These are phyloP conservation scores for Antigone vipio DNA, from an alignment of 2,113 vertebrate genomes.

Conservation along the genomic window DNA sequence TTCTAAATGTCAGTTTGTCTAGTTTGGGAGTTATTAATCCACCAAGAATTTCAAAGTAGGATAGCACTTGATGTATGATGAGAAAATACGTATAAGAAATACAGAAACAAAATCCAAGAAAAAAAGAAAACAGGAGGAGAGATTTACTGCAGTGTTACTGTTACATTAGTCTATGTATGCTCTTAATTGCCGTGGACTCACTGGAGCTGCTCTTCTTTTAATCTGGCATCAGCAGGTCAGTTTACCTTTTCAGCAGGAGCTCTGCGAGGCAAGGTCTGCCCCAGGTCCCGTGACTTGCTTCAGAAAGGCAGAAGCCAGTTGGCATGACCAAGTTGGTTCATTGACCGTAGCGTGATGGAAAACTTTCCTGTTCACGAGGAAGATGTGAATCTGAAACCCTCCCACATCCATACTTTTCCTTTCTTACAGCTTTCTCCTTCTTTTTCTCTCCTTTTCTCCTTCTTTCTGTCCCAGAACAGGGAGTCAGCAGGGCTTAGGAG, in stretches of 20 bases:
- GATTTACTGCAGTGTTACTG: background rate
- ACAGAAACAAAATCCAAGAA: background rate
- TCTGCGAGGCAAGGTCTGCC: background rate
- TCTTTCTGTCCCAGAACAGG: background rate
- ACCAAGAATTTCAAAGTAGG: background rate
- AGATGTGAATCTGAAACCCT: background rate
- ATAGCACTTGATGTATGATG: background rate
- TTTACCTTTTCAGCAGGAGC: background rate
- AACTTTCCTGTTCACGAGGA: background rate
- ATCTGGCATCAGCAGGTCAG: background rate
- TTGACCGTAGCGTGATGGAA: background rate
- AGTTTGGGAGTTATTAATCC: background rate
- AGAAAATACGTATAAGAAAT: background rate
- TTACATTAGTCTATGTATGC: background rate
- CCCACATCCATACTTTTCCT: background rate
- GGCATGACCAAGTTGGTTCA: background rate
- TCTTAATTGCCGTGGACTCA: background rate
- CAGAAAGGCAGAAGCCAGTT: background rate
- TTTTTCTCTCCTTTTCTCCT: background rate
- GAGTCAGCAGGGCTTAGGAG: background rate
- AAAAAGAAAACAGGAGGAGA: background rate
- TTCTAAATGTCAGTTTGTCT: conserved; percentile 2
- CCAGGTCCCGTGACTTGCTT: background rate
- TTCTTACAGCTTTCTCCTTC: background rate
- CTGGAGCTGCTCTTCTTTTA: background rate